These are phyloP conservation scores for Varanus komodoensis DNA, from an alignment of 2,113 vertebrate species.

Conservation along the genomic window DNA sequence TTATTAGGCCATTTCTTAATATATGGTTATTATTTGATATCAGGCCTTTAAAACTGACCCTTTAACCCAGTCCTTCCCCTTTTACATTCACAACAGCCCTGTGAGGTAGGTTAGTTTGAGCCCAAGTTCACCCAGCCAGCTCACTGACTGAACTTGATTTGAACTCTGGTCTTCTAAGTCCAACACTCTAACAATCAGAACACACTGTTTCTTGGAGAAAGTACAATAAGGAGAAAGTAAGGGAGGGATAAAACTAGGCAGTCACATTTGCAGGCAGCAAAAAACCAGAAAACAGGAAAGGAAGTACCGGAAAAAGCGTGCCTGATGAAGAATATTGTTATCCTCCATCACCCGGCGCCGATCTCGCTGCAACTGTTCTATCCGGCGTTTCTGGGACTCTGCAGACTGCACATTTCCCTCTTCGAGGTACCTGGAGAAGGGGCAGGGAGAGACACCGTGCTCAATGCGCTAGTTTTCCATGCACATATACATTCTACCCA, in stretches of 20 bases:
- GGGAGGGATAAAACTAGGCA: background rate
- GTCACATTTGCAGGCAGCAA: background rate
- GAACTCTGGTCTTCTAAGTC: background rate
- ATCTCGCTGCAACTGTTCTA: slow-evolving; percentile 91
- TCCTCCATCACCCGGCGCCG: slow-evolving; percentile 89
- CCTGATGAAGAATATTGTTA: slow-evolving; percentile 84
- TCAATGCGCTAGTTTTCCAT: background rate
- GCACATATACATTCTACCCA: background rate
- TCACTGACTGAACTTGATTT: background rate
- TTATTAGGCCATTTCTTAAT: too few relatives aligned
- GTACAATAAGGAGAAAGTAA: background rate
- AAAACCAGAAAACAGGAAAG: background rate
- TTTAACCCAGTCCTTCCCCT: too few relatives aligned
- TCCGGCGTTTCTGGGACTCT: slow-evolving; percentile 87
- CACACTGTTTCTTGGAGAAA: background rate
- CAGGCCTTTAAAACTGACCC: too few relatives aligned
- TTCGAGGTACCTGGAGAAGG: slow-evolving; percentile 84
- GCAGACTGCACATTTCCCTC: slow-evolving; percentile 87
- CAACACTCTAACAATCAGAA: background rate
- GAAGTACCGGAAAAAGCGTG: slow-evolving; percentile 89
- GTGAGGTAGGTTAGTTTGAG: background rate
- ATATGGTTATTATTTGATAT: too few relatives aligned
- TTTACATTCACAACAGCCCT: background rate
- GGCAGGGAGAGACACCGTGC: background rate
- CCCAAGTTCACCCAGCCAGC: background rate